A percentile compares a stretch with the other conserved stretches of the same genome.
Evolutionary conservation across 2,113 vertebrate species (phyloP).

Genomic region (Anhinga anhinga): DNA sequence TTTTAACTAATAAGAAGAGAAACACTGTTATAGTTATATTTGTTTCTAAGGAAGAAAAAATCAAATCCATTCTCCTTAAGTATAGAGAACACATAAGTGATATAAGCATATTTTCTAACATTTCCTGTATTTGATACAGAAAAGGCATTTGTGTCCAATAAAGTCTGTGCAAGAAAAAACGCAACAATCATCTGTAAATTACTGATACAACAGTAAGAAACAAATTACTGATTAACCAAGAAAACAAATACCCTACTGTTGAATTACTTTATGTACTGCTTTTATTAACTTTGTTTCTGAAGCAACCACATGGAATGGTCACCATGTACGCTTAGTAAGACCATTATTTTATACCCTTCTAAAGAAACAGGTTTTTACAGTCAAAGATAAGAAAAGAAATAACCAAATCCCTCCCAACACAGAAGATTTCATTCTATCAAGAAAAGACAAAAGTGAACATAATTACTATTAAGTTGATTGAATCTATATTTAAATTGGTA

Average conservation of each 20-base stretch:
- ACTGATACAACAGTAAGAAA: neutral
- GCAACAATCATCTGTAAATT: neutral
- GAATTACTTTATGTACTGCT: neutral
- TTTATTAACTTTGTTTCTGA: neutral
- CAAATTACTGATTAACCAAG: neutral
- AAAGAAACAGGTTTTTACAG: neutral
- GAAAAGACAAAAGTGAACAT: neutral
- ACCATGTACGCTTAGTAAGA: neutral
- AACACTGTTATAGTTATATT: neutral
- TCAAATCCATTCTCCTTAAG: neutral
- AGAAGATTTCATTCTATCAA: neutral
- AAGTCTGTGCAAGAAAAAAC: neutral
- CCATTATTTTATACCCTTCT: neutral
- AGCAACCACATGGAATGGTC: neutral
- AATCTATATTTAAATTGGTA: neutral
- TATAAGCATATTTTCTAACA: neutral
- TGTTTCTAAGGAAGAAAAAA: neutral
- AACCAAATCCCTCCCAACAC: accelerated
- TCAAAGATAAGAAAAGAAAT: neutral
- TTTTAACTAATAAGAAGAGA: neutral
- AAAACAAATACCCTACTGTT: neutral
- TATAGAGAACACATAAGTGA: neutral
- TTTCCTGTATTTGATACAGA: neutral
- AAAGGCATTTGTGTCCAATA: neutral
- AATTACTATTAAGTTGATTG: neutral